Conservation (phyloP, 2,888 invertebrate species). For the Athalia circularis region DNA sequence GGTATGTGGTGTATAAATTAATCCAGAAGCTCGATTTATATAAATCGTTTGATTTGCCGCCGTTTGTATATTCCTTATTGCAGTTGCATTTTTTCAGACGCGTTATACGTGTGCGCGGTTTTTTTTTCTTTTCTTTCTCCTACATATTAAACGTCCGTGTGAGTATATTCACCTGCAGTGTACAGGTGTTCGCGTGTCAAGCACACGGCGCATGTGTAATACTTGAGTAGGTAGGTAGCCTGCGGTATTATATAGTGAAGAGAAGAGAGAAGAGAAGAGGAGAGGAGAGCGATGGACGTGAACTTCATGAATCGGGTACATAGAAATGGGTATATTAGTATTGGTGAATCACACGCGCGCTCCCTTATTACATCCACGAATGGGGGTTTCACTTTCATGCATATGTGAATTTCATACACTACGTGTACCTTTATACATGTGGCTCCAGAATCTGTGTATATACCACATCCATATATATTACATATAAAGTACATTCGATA, state of each 20-base stretch:
- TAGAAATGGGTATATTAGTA: not conserved
- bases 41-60: conserved; percentile 73
- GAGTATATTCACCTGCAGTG: not conserved
- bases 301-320: not conserved
- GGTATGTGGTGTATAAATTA: conserved; percentile 69
- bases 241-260: not conserved
- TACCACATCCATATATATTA: not conserved
- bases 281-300: not conserved
- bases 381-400: not conserved
- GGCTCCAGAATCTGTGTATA: not conserved
- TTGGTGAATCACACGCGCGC: conserved; percentile 8
- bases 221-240: conserved; percentile 26
- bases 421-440: not conserved
- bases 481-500: not conserved
- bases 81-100: not conserved
- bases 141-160: not conserved
- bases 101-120: not conserved
- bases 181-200: conserved; percentile 26
- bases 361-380: not conserved
- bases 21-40: conserved; percentile 70
- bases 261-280: not conserved
- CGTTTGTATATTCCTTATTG: conserved; percentile 31
- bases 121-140: not conserved
- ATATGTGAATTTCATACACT: not conserved
- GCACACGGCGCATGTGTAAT: conserved; percentile 37